phyloP scores from a whole-genome alignment of 2,113 vertebrate species.

The Albula goreensis region DNA sequence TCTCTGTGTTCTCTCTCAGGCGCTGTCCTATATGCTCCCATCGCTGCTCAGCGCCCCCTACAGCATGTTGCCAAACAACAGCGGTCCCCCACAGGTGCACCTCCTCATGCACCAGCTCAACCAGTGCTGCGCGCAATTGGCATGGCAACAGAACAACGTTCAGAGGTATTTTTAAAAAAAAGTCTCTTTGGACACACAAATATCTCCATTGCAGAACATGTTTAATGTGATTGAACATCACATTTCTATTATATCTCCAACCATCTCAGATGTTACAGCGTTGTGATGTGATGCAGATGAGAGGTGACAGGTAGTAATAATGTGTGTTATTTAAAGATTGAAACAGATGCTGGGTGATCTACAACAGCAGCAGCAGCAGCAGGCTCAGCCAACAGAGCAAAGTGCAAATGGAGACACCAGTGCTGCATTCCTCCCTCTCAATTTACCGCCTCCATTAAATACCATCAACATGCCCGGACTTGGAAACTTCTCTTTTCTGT shows the following conservation, averaged over 20 bases:
- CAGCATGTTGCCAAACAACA: conserved; percentile 78
- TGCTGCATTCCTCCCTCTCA: conserved; percentile 72
- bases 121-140: conserved; percentile 90
- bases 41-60: conserved; percentile 83
- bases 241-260: not conserved
- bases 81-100: conserved; percentile 86
- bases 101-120: conserved; percentile 96
- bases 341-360: conserved; percentile 90
- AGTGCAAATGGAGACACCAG: conserved; percentile 42
- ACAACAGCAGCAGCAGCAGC: conserved; percentile 72
- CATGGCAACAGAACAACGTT: conserved; percentile 94
- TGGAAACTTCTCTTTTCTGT: conserved; percentile 72
- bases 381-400: conserved; percentile 47
- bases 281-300: not conserved
- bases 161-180: conserved; percentile 76
- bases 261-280: not conserved
- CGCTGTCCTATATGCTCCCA: conserved; percentile 89
- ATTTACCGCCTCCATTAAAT: conserved; percentile 65
- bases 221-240: not conserved
- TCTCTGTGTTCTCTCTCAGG: conserved; percentile 58
- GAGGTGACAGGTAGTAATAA: not conserved
- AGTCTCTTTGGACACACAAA: not conserved
- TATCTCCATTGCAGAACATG: not conserved
- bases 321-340: conserved; percentile 65
- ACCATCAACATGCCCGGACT: conserved; percentile 73